These are phyloP conservation scores for Acrobasis repandana DNA, from an alignment of 2,888 invertebrate species.

Conservation along the genomic window DNA sequence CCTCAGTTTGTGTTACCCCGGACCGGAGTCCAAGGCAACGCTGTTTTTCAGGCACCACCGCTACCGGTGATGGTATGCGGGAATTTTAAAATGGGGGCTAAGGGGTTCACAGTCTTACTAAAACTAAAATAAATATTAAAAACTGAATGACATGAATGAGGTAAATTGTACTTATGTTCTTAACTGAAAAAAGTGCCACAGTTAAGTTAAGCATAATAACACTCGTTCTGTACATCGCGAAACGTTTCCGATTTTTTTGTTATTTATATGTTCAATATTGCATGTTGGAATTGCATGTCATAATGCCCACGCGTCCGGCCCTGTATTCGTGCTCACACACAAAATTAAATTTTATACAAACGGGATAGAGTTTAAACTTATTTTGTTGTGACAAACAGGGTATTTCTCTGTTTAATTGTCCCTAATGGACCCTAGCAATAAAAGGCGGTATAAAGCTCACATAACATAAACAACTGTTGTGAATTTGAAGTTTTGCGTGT, in stretches of 20 bases:
- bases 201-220: not conserved
- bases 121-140: no score
- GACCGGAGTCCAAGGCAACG: no score
- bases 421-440: constrained; percentile 23
- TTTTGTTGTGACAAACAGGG: constrained; percentile 8
- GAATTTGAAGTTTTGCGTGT: constrained; percentile 13
- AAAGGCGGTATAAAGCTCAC: constrained; percentile 18
- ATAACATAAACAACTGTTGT: constrained; percentile 13
- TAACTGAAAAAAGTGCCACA: not conserved
- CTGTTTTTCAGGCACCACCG: no score
- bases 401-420: constrained; percentile 23
- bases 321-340: not conserved
- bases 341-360: constrained; percentile 12
- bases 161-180: not conserved
- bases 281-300: constrained; percentile 21
- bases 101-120: no score
- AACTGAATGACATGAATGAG: no score
- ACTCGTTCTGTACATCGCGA: not conserved
- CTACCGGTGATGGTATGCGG: no score
- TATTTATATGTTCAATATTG: constrained; percentile 19
- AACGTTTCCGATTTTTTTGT: constrained; percentile 10
- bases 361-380: constrained; percentile 5
- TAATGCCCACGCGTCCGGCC: constrained; percentile 18
- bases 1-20: no score
- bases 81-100: no score